phyloP scores from a whole-genome alignment of 2,113 vertebrate species.

The Myocastor coypus region DNA sequence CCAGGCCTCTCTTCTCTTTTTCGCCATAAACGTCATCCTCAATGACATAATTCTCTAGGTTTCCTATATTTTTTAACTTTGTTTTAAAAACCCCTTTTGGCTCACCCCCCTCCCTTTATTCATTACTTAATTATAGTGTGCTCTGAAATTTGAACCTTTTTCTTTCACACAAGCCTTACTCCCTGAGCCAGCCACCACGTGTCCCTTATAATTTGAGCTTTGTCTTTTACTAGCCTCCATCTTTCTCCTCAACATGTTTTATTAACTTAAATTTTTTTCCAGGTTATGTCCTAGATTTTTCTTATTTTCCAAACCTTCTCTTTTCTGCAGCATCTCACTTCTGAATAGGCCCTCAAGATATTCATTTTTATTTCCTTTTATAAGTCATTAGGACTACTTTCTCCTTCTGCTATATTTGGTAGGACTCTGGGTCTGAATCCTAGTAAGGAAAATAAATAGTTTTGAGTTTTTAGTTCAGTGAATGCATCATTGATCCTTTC shows the following conservation, averaged over 20 bases:
- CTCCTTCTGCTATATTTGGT: neutral
- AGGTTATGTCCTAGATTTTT: neutral
- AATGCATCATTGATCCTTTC: neutral
- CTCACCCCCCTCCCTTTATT: neutral
- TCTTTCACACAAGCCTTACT: neutral
- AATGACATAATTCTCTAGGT: neutral
- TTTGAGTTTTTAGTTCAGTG: neutral
- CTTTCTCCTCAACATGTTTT: neutral
- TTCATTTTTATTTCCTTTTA: neutral
- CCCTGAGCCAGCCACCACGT: neutral
- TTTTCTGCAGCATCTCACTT: neutral
- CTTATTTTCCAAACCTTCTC: neutral
- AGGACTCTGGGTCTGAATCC: neutral
- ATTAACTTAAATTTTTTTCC: neutral
- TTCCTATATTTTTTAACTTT: neutral
- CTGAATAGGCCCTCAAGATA: neutral
- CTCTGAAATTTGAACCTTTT: neutral
- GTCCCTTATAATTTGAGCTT: neutral
- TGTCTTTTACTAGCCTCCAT: neutral
- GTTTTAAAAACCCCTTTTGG: neutral
- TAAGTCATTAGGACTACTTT: neutral
- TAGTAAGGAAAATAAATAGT: neutral
- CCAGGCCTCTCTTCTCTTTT: neutral
- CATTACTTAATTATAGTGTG: neutral
- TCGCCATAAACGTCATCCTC: neutral